phyloP scores from a whole-genome alignment of 2,888 invertebrate genomes.

The Timandra comae region DNA sequence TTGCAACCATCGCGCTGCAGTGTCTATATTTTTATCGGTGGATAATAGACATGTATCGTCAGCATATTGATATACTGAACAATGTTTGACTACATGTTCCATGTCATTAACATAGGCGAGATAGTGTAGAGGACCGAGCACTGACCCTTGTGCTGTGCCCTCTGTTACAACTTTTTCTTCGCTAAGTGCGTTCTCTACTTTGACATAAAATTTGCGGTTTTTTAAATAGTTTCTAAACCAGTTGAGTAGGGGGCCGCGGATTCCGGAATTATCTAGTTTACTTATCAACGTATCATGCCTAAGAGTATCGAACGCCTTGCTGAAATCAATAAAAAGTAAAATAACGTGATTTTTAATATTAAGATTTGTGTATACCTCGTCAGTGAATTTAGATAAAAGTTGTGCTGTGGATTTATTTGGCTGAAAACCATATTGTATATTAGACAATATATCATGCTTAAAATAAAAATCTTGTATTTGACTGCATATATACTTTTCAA shows the following conservation, averaged over 20 bases:
- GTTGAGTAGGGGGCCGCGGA: constrained; percentile 11
- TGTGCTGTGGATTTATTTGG: background rate
- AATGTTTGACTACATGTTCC: background rate
- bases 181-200: constrained; percentile 8
- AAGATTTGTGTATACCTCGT: background rate
- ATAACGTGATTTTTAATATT: background rate
- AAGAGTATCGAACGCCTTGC: constrained; percentile 11
- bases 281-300: constrained; percentile 4
- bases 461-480: background rate
- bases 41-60: constrained; percentile 21
- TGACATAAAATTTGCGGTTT: constrained; percentile 8
- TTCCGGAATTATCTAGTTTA: constrained; percentile 7
- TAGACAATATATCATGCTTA: background rate
- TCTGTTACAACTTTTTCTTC: constrained; percentile 1
- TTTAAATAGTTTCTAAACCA: constrained; percentile 15
- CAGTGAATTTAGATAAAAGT: background rate
- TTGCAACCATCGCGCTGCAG: constrained; percentile 6
- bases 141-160: constrained; percentile 21
- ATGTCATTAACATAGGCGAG: constrained; percentile 5
- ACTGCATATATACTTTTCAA: constrained; percentile 1
- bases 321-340: too few relatives aligned
- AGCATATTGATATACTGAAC: too few relatives aligned
- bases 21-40: constrained; percentile 5
- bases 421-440: background rate
- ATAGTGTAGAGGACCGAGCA: constrained; percentile 16